These are phyloP conservation scores for Digitonthophagus gazella DNA, from an alignment of 2,888 invertebrate species.

Conservation along the genomic window DNA sequence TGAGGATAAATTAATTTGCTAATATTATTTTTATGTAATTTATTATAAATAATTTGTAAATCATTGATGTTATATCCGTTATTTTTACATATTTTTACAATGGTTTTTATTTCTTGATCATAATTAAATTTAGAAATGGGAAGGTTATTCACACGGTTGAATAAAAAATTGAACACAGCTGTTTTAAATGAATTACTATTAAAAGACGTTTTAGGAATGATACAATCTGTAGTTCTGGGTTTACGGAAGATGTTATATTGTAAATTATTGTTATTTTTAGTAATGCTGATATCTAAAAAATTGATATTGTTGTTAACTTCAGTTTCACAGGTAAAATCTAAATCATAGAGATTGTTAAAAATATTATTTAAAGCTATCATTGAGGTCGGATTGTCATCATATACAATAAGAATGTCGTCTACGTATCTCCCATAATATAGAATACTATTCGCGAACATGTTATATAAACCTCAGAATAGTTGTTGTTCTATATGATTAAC, in stretches of 20 bases:
- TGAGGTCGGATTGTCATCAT: neutral
- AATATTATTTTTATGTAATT: too few relatives aligned
- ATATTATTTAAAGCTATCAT: neutral
- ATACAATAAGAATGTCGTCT: neutral
- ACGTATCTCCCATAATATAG: neutral
- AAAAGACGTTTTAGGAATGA: too few relatives aligned
- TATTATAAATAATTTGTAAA: too few relatives aligned
- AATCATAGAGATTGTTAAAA: neutral
- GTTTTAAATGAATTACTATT: neutral
- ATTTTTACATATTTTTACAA: too few relatives aligned
- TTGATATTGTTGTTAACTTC: neutral
- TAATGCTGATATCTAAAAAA: neutral
- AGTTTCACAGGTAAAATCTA: neutral
- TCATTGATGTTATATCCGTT: too few relatives aligned
- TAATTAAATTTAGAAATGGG: too few relatives aligned
- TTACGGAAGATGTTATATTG: neutral
- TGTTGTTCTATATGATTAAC: neutral
- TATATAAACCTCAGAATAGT: neutral
- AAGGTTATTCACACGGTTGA: neutral
- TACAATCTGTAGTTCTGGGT: neutral
- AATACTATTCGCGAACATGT: neutral
- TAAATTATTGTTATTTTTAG: too few relatives aligned
- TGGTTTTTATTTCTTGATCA: too few relatives aligned
- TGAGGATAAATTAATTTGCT: too few relatives aligned
- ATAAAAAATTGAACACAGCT: neutral